Conservation (phyloP, 2,888 invertebrate species). For the Cantharis nigra region DNA sequence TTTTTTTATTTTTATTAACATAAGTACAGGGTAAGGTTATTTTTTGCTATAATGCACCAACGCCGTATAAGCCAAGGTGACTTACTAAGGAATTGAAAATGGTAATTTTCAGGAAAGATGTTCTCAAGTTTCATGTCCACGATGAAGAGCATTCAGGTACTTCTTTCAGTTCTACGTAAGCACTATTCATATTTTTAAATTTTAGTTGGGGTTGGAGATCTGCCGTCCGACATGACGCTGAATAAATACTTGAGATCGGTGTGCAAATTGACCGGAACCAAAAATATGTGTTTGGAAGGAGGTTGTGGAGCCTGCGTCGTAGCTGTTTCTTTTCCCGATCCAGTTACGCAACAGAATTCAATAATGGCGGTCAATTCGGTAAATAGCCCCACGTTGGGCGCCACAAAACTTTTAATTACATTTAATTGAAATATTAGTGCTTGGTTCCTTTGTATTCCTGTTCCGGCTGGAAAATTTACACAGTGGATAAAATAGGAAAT, state of each 20-base stretch:
- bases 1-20: too few species aligned
- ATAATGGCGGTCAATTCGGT: constrained; percentile 69
- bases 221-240: constrained; percentile 61
- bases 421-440: constrained; percentile 41
- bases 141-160: constrained; percentile 37
- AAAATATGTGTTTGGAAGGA: constrained; percentile 73
- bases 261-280: constrained; percentile 68
- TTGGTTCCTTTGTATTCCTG: constrained; percentile 59
- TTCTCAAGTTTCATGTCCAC: constrained; percentile 30
- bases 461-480: constrained; percentile 68
- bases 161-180: background rate
- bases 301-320: constrained; percentile 73
- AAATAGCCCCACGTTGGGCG: constrained; percentile 6
- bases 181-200: background rate
- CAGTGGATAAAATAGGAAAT: constrained; percentile 71
- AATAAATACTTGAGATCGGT: constrained; percentile 67
- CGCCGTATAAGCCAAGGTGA: too few species aligned
- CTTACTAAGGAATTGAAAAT: too few species aligned
- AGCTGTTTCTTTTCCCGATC: constrained; percentile 56
- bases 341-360: constrained; percentile 56
- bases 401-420: too few species aligned
- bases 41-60: too few species aligned
- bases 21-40: too few species aligned
- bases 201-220: constrained; percentile 49
- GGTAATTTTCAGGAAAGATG: constrained; percentile 6